Conservation (phyloP, 2,888 invertebrate species). For the Myathropa florea region DNA sequence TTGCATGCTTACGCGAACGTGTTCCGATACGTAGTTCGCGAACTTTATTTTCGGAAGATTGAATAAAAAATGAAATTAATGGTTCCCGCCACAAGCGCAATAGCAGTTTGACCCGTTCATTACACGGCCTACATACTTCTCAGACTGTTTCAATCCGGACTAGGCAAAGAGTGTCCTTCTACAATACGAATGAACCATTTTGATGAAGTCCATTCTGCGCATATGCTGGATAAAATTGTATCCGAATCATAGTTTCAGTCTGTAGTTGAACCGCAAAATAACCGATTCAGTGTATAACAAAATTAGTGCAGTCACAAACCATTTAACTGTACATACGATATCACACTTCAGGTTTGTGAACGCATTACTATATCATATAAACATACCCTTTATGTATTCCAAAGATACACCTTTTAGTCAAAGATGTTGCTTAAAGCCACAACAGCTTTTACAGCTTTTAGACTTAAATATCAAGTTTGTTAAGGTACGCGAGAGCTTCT, state of each 20-base stretch:
- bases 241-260: not conserved
- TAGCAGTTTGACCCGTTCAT: not conserved
- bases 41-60: not conserved
- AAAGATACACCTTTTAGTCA: not conserved
- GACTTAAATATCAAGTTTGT: too few species aligned
- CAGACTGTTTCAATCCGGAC: constrained; percentile 3
- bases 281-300: constrained; percentile 48
- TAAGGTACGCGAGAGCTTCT: too few species aligned
- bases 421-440: too few species aligned
- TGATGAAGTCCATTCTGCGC: constrained; percentile 22
- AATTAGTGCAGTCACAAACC: not conserved
- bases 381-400: not conserved
- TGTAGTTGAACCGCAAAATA: constrained; percentile 41
- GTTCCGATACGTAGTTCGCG: not conserved
- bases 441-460: too few species aligned
- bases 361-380: not conserved
- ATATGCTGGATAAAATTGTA: constrained; percentile 8
- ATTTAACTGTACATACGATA: not conserved
- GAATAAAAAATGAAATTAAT: too few species aligned
- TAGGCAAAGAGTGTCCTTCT: not conserved
- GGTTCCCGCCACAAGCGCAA: constrained; percentile 53
- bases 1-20: not conserved
- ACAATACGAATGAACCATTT: not conserved
- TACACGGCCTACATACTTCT: not conserved
- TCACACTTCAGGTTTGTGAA: not conserved